Evolutionary conservation across 2,797 vertebrate genomes (phyloP).

Genomic region (Sebastolobus altivelis): DNA sequence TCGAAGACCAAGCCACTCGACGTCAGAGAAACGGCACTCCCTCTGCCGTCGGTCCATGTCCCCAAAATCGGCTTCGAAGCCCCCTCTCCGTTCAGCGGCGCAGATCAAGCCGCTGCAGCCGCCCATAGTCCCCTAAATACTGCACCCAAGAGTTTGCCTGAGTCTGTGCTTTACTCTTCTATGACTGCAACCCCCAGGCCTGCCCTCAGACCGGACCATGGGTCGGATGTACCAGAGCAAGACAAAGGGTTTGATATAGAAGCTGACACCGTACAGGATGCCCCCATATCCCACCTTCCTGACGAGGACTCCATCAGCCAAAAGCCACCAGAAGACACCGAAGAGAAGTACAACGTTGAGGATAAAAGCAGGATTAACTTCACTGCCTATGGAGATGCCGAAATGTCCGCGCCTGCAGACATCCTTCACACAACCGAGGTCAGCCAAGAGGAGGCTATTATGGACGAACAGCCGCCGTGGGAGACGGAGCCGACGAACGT

Average conservation of each 20-base stretch:
- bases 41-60: slow-evolving; percentile 29
- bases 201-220: slow-evolving; percentile 62
- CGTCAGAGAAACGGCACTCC: slow-evolving; percentile 62
- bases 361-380: neutral
- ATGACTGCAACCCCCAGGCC: slow-evolving; percentile 72
- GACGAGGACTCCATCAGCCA: slow-evolving; percentile 8
- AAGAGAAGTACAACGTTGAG: neutral
- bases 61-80: slow-evolving; percentile 48
- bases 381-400: neutral
- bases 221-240: neutral
- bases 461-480: slow-evolving; percentile 73
- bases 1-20: slow-evolving; percentile 58
- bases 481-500: slow-evolving; percentile 4
- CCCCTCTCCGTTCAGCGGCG: slow-evolving; percentile 1
- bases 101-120: slow-evolving; percentile 18
- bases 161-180: slow-evolving; percentile 22
- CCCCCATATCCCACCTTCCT: neutral
- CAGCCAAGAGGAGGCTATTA: slow-evolving; percentile 51
- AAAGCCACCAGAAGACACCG: neutral
- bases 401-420: neutral
- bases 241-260: slow-evolving; percentile 9
- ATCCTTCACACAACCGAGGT: rapidly evolving
- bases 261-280: neutral
- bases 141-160: slow-evolving; percentile 31
- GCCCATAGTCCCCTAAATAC: neutral